These are phyloP conservation scores for Venusia cambrica DNA, from an alignment of 2,888 invertebrate species.

Conservation along the genomic window DNA sequence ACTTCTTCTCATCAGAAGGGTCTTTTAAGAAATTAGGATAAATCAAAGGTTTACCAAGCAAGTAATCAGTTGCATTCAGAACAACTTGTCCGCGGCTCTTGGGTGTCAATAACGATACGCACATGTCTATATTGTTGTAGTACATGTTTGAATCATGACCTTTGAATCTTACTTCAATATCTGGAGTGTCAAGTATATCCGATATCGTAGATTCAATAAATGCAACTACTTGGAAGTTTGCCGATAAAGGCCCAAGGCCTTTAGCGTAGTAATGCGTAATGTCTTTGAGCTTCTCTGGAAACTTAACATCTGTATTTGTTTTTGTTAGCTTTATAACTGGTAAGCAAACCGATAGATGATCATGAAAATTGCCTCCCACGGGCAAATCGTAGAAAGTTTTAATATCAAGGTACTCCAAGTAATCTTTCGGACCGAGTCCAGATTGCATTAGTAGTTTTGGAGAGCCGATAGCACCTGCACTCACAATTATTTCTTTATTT, in stretches of 20 bases:
- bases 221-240: constrained; percentile 70
- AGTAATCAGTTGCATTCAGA: constrained; percentile 60
- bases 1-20: constrained; percentile 56
- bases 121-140: constrained; percentile 67
- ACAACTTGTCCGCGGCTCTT: constrained; percentile 68
- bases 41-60: constrained; percentile 63
- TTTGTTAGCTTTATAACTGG: constrained; percentile 64
- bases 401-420: constrained; percentile 67
- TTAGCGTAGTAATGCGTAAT: constrained; percentile 65
- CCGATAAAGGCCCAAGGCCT: constrained; percentile 65
- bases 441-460: constrained; percentile 72
- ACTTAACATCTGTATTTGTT: constrained; percentile 57
- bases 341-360: constrained; percentile 68
- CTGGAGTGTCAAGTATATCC: constrained; percentile 63
- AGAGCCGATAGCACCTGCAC: constrained; percentile 69
- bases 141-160: constrained; percentile 75
- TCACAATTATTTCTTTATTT: constrained; percentile 62
- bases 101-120: constrained; percentile 65
- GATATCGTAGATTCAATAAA: constrained; percentile 63
- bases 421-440: constrained; percentile 68
- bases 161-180: constrained; percentile 67
- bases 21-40: constrained; percentile 71
- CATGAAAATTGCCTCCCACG: constrained; percentile 72
- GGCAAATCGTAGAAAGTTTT: constrained; percentile 57
- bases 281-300: constrained; percentile 65